Percentiles rank a stretch among this genome's conserved stretches.
phyloP scores from a whole-genome alignment of 2,888 invertebrate species.

The Lycaena phlaeas region DNA sequence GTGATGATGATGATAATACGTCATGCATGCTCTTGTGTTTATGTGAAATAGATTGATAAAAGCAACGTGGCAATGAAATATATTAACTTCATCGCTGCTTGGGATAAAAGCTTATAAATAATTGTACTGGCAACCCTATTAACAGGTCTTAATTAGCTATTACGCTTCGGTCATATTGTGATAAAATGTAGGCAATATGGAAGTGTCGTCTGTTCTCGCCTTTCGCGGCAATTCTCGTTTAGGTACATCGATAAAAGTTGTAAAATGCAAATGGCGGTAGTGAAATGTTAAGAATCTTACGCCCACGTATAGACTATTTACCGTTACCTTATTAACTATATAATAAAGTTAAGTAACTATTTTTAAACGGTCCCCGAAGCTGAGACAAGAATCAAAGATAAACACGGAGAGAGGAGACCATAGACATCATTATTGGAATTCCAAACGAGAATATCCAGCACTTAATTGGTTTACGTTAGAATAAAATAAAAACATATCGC shows the following conservation, averaged over 20 bases:
- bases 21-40: no score
- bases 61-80: no score
- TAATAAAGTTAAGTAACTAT: constrained; percentile 27
- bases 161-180: neutral
- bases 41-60: no score
- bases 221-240: constrained; percentile 44
- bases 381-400: neutral
- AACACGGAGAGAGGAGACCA: no score
- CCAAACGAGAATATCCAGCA: no score
- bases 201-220: constrained; percentile 40
- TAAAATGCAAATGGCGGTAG: constrained; percentile 66
- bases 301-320: constrained; percentile 57
- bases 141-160: constrained; percentile 8
- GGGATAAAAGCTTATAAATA: no score
- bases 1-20: no score
- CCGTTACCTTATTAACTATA: constrained; percentile 54
- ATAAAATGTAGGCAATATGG: constrained; percentile 25
- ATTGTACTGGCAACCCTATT: no score
- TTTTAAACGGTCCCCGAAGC: constrained; percentile 1
- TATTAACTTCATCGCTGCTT: no score
- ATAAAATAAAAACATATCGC: no score
- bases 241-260: constrained; percentile 66
- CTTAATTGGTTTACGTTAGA: no score
- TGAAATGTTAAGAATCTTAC: constrained; percentile 63
- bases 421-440: no score